These are phyloP conservation scores for Stenopsyche tienmushanensis DNA, from an alignment of 1,140 invertebrate species.

Conservation along the genomic window DNA sequence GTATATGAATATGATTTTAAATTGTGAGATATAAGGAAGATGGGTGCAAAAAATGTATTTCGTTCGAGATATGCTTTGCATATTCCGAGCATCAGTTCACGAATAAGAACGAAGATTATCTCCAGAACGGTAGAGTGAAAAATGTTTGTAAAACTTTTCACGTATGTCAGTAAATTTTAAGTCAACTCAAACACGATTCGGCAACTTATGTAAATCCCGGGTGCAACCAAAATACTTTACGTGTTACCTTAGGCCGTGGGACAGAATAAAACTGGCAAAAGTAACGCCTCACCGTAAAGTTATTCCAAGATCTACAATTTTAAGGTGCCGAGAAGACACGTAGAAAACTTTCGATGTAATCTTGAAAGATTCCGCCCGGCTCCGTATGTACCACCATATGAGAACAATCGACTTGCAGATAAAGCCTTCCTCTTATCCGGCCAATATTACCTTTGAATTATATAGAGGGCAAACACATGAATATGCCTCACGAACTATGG, in stretches of 20 bases:
- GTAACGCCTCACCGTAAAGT: constrained; percentile 13
- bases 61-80: no score
- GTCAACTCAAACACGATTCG: constrained; percentile 38
- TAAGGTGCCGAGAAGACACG: constrained; percentile 10
- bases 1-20: no score
- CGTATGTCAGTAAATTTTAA: constrained; percentile 37
- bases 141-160: constrained; percentile 29
- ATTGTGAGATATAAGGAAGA: no score
- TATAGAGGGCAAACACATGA: background rate
- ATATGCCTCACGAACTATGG: no score
- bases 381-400: no score
- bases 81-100: no score
- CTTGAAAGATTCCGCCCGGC: no score
- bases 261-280: constrained; percentile 23
- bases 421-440: no score
- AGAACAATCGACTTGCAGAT: no score
- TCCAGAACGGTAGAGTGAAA: constrained; percentile 10
- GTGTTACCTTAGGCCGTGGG: constrained; percentile 26
- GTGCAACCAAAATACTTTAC: constrained; percentile 36
- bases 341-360: constrained; percentile 29
- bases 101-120: no score
- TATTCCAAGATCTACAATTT: constrained; percentile 21
- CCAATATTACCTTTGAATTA: background rate
- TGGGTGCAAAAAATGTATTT: no score
- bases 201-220: constrained; percentile 38